These are phyloP conservation scores for Ptychodera flava DNA, from an alignment of 35 echinoderm and acorn worm species.

Conservation along the genomic window DNA sequence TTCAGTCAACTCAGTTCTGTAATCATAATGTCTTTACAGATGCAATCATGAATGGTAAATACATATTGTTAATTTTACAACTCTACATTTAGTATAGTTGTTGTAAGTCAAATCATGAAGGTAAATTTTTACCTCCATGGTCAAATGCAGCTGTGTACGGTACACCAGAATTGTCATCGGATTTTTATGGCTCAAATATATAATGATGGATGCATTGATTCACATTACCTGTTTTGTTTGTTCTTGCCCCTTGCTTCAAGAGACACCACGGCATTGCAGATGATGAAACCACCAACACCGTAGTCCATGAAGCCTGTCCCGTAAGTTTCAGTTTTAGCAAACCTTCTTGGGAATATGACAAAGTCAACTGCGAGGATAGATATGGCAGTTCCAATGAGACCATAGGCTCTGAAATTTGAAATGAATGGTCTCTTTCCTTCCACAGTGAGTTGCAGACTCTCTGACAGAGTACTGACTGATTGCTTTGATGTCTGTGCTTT, in stretches of 20 bases:
- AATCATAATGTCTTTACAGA: no score
- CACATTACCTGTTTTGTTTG: neutral
- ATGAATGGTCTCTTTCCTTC: conserved; percentile 46
- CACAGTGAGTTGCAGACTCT: neutral
- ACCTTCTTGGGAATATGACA: conserved; percentile 65
- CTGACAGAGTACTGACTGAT: neutral
- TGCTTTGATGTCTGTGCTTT: neutral
- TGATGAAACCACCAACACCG: conserved; percentile 63
- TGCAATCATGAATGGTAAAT: no score
- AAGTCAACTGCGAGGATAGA: conserved; percentile 94
- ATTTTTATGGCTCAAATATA: no score
- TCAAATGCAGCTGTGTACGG: no score
- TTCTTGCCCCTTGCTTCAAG: conserved; percentile 62
- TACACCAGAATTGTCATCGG: no score
- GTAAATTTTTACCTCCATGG: no score
- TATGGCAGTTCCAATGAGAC: conserved; percentile 50
- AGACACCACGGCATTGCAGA: conserved; percentile 80
- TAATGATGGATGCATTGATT: no score
- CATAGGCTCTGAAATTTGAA: conserved; percentile 53
- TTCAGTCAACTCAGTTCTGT: no score
- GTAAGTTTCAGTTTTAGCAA: conserved; percentile 92
- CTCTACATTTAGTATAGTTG: no score
- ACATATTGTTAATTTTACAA: no score
- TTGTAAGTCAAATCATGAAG: no score
- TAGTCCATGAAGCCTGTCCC: conserved; percentile 87